Evolutionary conservation across 2,888 invertebrate species (phyloP).

Genomic region (Phyto melanocephala): DNA sequence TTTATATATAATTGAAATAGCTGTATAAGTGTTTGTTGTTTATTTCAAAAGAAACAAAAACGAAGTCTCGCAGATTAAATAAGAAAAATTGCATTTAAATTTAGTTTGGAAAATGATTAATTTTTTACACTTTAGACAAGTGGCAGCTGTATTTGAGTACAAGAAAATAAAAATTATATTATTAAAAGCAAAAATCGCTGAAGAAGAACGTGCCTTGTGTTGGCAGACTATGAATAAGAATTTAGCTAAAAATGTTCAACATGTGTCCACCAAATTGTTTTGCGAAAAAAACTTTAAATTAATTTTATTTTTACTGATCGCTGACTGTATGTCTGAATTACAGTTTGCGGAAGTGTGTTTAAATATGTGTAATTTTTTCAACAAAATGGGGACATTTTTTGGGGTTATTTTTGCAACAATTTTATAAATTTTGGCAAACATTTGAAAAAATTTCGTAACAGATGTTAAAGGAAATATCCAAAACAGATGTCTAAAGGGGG

Average conservation of each 20-base stretch:
- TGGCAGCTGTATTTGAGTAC: conserved; percentile 47
- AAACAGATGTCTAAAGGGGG: too few species aligned
- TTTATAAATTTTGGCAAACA: neutral
- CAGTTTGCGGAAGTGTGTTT: conserved; percentile 30
- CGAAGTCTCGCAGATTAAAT: conserved; percentile 43
- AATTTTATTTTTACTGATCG: neutral
- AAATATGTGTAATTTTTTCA: conserved; percentile 21
- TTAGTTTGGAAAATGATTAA: conserved; percentile 62
- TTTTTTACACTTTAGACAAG: conserved; percentile 61
- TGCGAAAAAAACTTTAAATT: neutral
- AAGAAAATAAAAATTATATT: neutral
- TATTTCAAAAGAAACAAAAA: too few species aligned
- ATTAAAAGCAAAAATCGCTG: conserved; percentile 2
- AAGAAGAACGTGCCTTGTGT: conserved; percentile 16
- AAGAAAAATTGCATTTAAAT: conserved; percentile 61
- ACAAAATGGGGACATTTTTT: conserved; percentile 29
- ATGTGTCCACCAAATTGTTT: conserved; percentile 31
- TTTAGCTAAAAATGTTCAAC: conserved; percentile 7
- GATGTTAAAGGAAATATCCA: too few species aligned
- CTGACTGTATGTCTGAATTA: neutral
- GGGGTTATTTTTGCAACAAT: neutral
- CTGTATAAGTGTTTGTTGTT: too few species aligned
- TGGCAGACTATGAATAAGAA: neutral
- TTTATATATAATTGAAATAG: too few species aligned
- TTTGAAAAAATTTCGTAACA: neutral